phyloP scores from a whole-genome alignment of 2,113 vertebrate genomes.

The Bufo gargarizans region DNA sequence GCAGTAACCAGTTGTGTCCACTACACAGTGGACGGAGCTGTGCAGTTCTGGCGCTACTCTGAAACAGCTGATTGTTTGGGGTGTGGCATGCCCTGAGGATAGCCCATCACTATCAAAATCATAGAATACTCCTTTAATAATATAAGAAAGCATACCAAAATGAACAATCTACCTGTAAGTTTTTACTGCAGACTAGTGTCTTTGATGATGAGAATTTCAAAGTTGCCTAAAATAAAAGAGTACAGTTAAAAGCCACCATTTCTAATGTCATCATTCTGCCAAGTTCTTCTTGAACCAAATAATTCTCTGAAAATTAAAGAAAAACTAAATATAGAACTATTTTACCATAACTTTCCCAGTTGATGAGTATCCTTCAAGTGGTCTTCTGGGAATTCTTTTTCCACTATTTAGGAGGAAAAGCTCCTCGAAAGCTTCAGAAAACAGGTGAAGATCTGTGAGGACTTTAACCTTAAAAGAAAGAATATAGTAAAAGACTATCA shows the following conservation, averaged over 20 bases:
- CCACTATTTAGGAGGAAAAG: conserved; percentile 69
- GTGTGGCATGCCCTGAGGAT: no score
- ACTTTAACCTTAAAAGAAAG: conserved; percentile 72
- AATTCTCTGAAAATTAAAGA: background rate
- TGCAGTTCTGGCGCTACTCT: no score
- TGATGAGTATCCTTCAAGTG: conserved; percentile 67
- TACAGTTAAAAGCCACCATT: background rate
- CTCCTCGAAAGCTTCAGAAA: conserved; percentile 75
- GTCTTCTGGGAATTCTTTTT: conserved; percentile 68
- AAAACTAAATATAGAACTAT: background rate
- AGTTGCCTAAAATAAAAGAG: conserved; percentile 19
- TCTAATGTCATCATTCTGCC: background rate
- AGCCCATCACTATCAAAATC: no score
- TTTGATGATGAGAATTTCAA: conserved; percentile 43
- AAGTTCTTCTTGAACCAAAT: background rate
- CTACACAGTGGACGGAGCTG: no score
- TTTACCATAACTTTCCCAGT: conserved; percentile 67
- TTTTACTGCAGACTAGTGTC: conserved; percentile 28
- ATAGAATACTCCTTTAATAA: background rate
- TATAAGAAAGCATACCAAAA: background rate
- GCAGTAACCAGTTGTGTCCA: no score
- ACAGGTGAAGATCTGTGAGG: conserved; percentile 75
- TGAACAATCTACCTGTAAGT: conserved; percentile 36
- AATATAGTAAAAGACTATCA: conserved; percentile 28
- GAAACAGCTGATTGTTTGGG: no score